phyloP scores from a whole-genome alignment of 2,797 vertebrate species.

The Helostoma temminkii region DNA sequence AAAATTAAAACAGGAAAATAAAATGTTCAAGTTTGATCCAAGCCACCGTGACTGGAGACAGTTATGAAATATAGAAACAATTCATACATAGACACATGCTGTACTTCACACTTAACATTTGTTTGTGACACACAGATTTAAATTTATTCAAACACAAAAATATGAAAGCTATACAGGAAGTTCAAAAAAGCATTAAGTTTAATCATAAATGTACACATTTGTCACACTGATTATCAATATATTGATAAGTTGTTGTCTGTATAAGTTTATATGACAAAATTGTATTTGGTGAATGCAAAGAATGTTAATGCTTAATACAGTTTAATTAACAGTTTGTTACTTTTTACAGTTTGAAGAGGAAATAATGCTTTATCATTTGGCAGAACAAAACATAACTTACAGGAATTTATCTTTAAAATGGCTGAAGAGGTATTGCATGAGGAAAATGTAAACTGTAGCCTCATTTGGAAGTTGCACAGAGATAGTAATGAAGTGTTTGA shows the following conservation, averaged over 20 bases:
- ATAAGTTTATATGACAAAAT: slow-evolving; percentile 25
- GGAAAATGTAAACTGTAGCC: slow-evolving; percentile 13
- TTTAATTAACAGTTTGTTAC: slow-evolving; percentile 1
- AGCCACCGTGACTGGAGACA: neutral
- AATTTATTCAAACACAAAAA: slow-evolving; percentile 26
- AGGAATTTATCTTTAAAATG: slow-evolving; percentile 9
- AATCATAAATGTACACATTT: slow-evolving; percentile 17
- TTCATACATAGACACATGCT: slow-evolving; percentile 32
- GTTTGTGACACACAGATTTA: slow-evolving; percentile 14
- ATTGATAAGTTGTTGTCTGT: slow-evolving; percentile 28
- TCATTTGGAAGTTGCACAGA: slow-evolving; percentile 5
- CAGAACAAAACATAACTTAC: slow-evolving; percentile 3
- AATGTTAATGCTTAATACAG: slow-evolving; percentile 31
- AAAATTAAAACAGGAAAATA: neutral
- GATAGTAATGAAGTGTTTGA: slow-evolving; percentile 3
- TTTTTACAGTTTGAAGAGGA: slow-evolving; percentile 23
- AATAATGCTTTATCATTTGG: slow-evolving; percentile 16
- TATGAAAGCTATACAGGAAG: slow-evolving; percentile 28
- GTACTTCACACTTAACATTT: slow-evolving; percentile 18
- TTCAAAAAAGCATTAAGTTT: slow-evolving; percentile 11
- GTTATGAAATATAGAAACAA: slow-evolving; percentile 41
- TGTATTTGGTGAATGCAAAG: slow-evolving; percentile 14
- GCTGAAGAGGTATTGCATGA: slow-evolving; percentile 30
- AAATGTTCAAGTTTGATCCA: slow-evolving; percentile 4
- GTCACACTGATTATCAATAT: slow-evolving; percentile 9